Evolutionary conservation across 2,888 invertebrate genomes (phyloP), one percentile per base, ranked within the genome.

Genomic region (Scaptomyza flava): DNA sequence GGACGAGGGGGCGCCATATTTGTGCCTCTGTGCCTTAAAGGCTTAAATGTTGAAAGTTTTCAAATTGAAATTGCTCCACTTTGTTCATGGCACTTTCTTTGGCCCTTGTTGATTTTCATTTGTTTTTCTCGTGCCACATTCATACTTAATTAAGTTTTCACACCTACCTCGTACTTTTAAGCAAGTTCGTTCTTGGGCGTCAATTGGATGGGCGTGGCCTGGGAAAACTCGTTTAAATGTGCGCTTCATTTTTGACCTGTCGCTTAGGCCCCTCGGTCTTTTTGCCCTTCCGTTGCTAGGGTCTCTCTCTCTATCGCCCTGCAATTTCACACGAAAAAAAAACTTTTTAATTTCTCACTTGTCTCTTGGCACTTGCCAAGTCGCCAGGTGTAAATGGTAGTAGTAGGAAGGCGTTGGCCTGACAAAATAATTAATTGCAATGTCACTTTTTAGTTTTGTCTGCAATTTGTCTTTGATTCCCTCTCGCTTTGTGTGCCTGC

Each of bases 231-330:
- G 80, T 78, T 88, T 88, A 89, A 89, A 88, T 89, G 81, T 72
- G 73, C 84, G 77, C 88, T 89, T 87, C 87, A 87, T 82, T 87
- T 89, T 84, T 89, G 80, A 84, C 75, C 81, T 87, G 87, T 68
- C 78, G 68, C 74, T 68, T 69, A 27, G 27, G 72, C 14, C 12
- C 43, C 23, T 50, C 41, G 48, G n/a, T 27, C 31, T 20, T 47
- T n/a, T 52, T 23, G 33, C 41, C 38, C 11, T 47, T 54, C 36
- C 27, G 27, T 23, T 23, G 23, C 3, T 4, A 4, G 3, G 23
- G 23, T 8, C 27, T 11, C 46, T 8, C 27, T 11, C 46, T 34
- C 33, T n/a, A 42, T 38, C 7, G 6, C 56, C 11, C 60, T 31
- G 11, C 59, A 31, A 30, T 42, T 51, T 17, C 45, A 51, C 30